Percentiles rank a stretch among this genome's conserved stretches.
phyloP scores from a whole-genome alignment of 2,797 vertebrate genomes.

The Apodemus agrarius region DNA sequence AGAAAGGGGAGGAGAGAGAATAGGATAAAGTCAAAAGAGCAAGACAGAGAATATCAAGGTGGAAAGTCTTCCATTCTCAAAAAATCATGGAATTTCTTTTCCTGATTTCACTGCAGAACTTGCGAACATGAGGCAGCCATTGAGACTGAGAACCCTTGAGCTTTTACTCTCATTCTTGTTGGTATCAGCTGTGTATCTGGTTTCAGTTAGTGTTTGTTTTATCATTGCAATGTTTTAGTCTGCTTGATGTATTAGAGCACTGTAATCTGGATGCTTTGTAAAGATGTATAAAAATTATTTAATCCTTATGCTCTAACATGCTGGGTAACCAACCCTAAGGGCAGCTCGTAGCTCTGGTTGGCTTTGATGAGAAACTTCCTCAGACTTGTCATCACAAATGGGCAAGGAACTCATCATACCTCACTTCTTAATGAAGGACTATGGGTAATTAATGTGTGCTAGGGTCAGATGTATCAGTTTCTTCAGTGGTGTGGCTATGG shows the following conservation, averaged over 20 bases:
- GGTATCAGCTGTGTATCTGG: no score
- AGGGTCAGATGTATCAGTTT: neutral
- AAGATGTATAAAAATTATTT: no score
- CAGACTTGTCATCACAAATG: neutral
- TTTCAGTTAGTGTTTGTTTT: neutral
- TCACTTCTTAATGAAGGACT: neutral
- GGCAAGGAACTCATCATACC: neutral
- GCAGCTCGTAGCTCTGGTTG: neutral
- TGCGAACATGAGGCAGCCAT: accelerated
- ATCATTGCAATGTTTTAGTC: neutral
- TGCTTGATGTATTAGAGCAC: neutral
- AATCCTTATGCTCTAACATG: neutral
- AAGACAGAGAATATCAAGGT: neutral
- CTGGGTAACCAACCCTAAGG: neutral
- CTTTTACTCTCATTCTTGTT: neutral
- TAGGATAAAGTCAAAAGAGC: accelerated
- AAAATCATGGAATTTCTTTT: neutral
- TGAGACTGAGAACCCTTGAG: no score
- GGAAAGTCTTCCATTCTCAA: neutral
- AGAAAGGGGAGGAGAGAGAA: neutral
- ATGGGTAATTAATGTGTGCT: no score
- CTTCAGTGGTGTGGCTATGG: neutral
- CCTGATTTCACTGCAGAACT: neutral
- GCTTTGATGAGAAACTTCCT: neutral
- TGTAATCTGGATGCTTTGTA: neutral